Percentiles rank a stretch among this genome's conserved stretches.
These are phyloP conservation scores for Gobionotothen gibberifrons DNA, from an alignment of 2,797 vertebrate genomes.

Conservation along the genomic window DNA sequence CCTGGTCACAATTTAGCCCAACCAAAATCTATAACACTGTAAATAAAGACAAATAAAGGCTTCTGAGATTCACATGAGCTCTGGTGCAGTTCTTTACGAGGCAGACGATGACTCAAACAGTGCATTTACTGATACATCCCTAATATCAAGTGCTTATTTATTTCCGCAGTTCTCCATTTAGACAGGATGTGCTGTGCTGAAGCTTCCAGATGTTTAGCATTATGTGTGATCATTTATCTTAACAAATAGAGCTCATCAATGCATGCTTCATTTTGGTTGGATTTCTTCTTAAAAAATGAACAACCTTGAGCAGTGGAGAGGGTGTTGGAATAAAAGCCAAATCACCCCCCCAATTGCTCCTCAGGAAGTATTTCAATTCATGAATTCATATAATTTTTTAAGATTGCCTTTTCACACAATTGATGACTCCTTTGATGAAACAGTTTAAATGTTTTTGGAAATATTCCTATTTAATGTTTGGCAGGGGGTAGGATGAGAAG, in stretches of 20 bases:
- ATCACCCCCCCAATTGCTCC: neutral
- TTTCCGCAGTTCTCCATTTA: slow-evolving; percentile 36
- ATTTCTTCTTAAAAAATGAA: neutral
- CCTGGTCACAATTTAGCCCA: slow-evolving; percentile 17
- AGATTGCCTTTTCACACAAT: neutral
- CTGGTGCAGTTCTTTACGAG: slow-evolving; percentile 27
- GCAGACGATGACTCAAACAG: slow-evolving; percentile 49
- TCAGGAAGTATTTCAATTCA: neutral
- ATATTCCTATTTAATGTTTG: neutral
- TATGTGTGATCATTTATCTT: slow-evolving; percentile 20
- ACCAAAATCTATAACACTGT: slow-evolving; percentile 23
- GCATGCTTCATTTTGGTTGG: slow-evolving; percentile 7
- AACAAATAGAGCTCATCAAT: slow-evolving; percentile 17
- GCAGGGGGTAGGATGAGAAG: neutral
- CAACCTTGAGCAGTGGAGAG: neutral
- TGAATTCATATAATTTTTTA: neutral
- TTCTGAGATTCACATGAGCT: slow-evolving; percentile 34
- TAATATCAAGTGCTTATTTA: slow-evolving; percentile 27
- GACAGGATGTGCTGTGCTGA: slow-evolving; percentile 21
- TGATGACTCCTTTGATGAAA: neutral
- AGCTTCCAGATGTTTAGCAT: slow-evolving; percentile 41
- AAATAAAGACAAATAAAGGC: slow-evolving; percentile 39
- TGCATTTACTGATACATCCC: slow-evolving; percentile 29
- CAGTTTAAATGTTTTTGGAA: neutral
- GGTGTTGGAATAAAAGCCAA: neutral